Percentiles rank a stretch among this genome's conserved stretches.
These are phyloP conservation scores for Auanema freiburgensis DNA, from an alignment of 2,888 invertebrate genomes.

Conservation along the genomic window DNA sequence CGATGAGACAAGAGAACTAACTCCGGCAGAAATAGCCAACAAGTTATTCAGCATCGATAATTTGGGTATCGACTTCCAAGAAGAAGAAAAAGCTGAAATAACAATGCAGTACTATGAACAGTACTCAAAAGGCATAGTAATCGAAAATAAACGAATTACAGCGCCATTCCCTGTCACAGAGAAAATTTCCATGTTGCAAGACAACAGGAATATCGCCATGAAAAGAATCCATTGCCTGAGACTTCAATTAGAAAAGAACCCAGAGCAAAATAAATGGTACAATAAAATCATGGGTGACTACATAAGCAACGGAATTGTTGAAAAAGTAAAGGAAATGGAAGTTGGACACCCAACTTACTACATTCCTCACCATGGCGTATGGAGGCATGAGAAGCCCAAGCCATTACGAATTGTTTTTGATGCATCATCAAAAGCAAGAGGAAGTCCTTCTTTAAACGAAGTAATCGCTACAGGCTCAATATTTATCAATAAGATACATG, in stretches of 20 bases:
- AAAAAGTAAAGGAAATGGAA: background rate
- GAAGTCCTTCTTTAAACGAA: too few species aligned
- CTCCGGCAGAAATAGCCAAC: background rate
- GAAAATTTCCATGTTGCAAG: background rate
- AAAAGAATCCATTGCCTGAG: background rate
- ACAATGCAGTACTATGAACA: constrained; percentile 8
- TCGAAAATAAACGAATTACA: background rate
- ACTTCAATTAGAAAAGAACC: background rate
- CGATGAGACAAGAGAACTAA: too few species aligned
- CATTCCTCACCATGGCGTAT: constrained; percentile 4
- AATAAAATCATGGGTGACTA: constrained; percentile 1
- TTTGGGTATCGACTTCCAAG: background rate
- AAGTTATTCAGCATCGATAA: background rate
- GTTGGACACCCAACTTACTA: background rate
- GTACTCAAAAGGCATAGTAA: background rate
- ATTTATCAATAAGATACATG: too few species aligned
- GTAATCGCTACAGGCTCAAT: too few species aligned
- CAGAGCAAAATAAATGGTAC: background rate
- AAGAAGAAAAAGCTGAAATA: too few species aligned
- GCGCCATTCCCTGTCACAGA: constrained; percentile 8
- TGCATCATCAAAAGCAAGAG: too few species aligned
- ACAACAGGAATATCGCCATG: background rate
- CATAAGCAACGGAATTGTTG: background rate
- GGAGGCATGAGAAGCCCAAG: background rate
- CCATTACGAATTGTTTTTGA: constrained; percentile 6